Conservation (phyloP, 2,888 invertebrate genomes). For the Uloborus plumipes region DNA sequence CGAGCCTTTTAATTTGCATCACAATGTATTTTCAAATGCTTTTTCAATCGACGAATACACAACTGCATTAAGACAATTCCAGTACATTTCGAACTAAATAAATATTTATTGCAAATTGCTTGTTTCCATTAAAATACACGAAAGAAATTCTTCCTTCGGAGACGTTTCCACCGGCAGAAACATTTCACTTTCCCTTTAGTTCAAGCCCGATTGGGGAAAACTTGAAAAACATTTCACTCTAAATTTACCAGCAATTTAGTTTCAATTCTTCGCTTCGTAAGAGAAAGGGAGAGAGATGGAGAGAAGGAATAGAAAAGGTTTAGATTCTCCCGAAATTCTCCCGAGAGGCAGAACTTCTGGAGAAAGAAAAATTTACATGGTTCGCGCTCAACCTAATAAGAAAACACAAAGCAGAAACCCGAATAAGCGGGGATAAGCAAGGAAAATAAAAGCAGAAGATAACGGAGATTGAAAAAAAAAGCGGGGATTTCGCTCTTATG, state of each 20-base stretch:
- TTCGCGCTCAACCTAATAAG: constrained; percentile 60
- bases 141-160: background rate
- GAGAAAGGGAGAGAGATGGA: too few relatives aligned
- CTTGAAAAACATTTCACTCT: constrained; percentile 63
- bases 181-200: constrained; percentile 17
- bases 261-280: constrained; percentile 14
- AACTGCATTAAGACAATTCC: too few relatives aligned
- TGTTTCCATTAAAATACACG: too few relatives aligned
- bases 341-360: constrained; percentile 4
- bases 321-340: constrained; percentile 4
- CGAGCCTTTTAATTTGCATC: too few relatives aligned
- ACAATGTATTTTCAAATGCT: too few relatives aligned
- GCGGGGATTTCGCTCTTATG: constrained; percentile 21
- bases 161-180: background rate
- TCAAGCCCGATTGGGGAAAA: constrained; percentile 50
- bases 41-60: too few relatives aligned
- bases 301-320: background rate
- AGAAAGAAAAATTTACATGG: constrained; percentile 57
- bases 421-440: constrained; percentile 26
- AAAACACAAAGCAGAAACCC: constrained; percentile 55
- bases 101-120: too few relatives aligned
- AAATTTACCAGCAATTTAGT: constrained; percentile 58
- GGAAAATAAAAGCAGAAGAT: constrained; percentile 29
- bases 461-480: background rate
- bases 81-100: too few relatives aligned